Percentiles rank a stretch among this genome's conserved stretches.
phyloP scores from a whole-genome alignment of 2,797 vertebrate genomes.

The Crocodylus rhombifer region DNA sequence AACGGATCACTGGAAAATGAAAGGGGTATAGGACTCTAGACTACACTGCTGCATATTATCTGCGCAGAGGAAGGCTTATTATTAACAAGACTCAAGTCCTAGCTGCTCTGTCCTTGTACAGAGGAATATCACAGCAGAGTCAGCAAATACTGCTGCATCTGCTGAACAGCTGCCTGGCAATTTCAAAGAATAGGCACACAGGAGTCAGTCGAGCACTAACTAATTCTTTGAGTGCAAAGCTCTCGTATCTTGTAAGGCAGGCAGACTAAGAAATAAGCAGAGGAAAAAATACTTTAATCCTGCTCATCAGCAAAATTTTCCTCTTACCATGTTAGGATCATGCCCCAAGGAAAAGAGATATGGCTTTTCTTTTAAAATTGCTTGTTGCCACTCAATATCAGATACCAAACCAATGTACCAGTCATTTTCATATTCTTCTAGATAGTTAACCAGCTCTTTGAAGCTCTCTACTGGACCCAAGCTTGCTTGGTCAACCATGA shows the following conservation, averaged over 20 bases:
- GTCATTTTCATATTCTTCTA: slow-evolving; percentile 92
- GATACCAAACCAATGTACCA: slow-evolving; percentile 96
- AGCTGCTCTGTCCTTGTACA: neutral
- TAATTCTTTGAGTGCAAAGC: neutral
- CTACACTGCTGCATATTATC: neutral
- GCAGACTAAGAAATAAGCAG: neutral
- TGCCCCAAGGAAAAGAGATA: slow-evolving; percentile 95
- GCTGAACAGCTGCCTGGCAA: neutral
- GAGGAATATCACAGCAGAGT: neutral
- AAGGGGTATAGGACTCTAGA: neutral
- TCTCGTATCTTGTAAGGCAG: neutral
- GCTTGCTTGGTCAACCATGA: slow-evolving; percentile 97
- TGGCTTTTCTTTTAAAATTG: slow-evolving; percentile 94
- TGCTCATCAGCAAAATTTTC: neutral
- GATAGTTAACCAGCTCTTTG: slow-evolving; percentile 87
- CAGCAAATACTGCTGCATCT: neutral
- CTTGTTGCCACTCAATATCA: slow-evolving; percentile 94
- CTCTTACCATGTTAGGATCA: slow-evolving; percentile 94
- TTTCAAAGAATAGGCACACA: neutral
- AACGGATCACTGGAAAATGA: neutral
- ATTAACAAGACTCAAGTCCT: neutral
- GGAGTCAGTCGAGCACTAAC: neutral
- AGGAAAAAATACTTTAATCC: neutral
- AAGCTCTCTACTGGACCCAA: slow-evolving; percentile 91
- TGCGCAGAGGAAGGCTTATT: neutral